Conservation (phyloP, 2,113 vertebrate species). For the Sturnus vulgaris region DNA sequence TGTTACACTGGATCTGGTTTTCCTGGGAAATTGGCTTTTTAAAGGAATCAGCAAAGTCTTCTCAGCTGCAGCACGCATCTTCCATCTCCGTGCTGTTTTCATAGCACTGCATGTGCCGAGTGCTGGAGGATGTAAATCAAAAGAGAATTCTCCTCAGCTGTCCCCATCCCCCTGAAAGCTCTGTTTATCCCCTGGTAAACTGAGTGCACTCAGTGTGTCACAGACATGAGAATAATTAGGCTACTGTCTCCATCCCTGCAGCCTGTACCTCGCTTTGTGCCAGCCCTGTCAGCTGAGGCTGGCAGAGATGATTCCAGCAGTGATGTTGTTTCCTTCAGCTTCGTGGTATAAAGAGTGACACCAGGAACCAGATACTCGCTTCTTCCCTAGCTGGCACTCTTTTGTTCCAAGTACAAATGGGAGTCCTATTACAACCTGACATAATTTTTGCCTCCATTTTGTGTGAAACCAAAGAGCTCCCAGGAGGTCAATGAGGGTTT, state of each 20-base stretch:
- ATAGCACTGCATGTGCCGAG: not conserved
- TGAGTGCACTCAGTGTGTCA: constrained; percentile 6
- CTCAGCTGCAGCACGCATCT: not conserved
- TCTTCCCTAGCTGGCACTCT: not conserved
- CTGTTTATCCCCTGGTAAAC: constrained; percentile 19
- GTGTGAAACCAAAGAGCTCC: not conserved
- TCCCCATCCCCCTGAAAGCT: constrained; percentile 22
- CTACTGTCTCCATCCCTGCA: constrained; percentile 2
- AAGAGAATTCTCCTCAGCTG: constrained; percentile 23
- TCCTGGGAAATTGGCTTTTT: not conserved
- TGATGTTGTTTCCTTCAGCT: not conserved
- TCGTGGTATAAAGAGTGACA: constrained; percentile 5
- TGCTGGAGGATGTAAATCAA: constrained; percentile 29
- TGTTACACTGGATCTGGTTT: not conserved
- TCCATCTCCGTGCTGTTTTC: not conserved
- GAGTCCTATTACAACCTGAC: not conserved
- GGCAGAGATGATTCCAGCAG: constrained; percentile 21
- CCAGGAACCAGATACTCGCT: not conserved
- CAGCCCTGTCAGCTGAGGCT: constrained; percentile 41
- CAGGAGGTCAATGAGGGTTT: not conserved
- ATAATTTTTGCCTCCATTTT: not conserved
- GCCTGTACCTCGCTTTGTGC: not conserved
- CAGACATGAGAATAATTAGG: constrained; percentile 1
- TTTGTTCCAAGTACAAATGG: not conserved
- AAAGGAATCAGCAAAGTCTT: not conserved